Base-by-base conservation (phyloP, 64 coral and sea anemone species). In the Acropora tenuis region DNA sequence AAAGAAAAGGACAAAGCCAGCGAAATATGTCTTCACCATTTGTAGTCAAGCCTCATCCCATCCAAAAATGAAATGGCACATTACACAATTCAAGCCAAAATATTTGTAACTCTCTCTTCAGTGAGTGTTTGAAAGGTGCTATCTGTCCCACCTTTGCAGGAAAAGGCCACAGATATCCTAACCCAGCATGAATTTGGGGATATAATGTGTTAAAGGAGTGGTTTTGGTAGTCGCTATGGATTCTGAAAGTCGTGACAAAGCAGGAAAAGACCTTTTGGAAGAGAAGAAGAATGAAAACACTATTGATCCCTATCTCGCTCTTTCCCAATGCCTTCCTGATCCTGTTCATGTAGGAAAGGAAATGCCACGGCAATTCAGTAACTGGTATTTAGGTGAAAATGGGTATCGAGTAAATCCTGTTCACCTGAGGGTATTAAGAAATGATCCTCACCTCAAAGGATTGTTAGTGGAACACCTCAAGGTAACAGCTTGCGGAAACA, bases 21-120 rank as follows among this genome's bases (percentile, higher is more conserved):
- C 85, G 59, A 87, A 87, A 63, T 63, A 87, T 73, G 85, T 87
- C 85, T 87, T 87, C 69, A 59, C 85, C 69, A 63, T 87, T 87
- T 87, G 69, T 12, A 63, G 73, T 87, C 85, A 87, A 63, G 10
- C 69, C 69, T 55, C 85, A 87, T 41, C 69, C 30, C 30, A 30
- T 30, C 69, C 85, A 87, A 74, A 47, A 66, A 71, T 43, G 74
- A 87, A 87, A 87, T 87, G 85, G 85, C 68, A 63, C 69, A 44
- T 71, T 87, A 87, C 69, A 87, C 73, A 87, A 87, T 87, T 59
- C 69, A 63, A 87, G 59, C 43, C 85, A 83, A 50, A 55, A 55
- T 55, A 55, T 55, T 55, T 83, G 80, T 83, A 50, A 83, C 49
- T 83, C 80, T 20, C 49, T 13, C 49, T 57, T 50, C 55, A 83